phyloP scores from a whole-genome alignment of 2,797 vertebrate genomes.

The Lutjanus argentimaculatus region DNA sequence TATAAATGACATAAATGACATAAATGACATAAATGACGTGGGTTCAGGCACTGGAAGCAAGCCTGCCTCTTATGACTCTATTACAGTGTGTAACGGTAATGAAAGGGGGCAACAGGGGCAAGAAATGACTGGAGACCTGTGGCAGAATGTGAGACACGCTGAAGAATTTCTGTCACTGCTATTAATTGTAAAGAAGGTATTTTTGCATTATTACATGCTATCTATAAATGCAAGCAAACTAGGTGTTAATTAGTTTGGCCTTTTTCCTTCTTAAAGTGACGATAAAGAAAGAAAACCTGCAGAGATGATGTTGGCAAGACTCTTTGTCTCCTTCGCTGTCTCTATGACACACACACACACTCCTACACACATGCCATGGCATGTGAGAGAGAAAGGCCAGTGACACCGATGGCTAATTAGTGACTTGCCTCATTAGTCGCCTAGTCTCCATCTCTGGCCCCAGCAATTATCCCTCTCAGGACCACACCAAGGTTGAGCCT shows the following conservation, averaged over 20 bases:
- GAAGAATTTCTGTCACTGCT: not conserved
- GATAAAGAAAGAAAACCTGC: constrained; percentile 32
- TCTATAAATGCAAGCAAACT: constrained; percentile 14
- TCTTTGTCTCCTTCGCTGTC: constrained; percentile 14
- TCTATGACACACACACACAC: constrained; percentile 11
- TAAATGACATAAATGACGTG: not conserved
- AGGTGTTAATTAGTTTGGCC: not conserved
- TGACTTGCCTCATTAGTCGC: constrained; percentile 81
- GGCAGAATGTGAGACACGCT: not conserved
- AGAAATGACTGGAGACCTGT: constrained; percentile 12
- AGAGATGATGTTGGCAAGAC: constrained; percentile 29
- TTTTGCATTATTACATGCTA: constrained; percentile 1
- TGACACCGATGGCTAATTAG: constrained; percentile 83
- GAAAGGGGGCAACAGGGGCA: not conserved
- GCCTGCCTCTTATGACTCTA: not conserved
- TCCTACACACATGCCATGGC: constrained; percentile 23
- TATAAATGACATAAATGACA: too few species aligned
- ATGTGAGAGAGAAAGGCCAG: constrained; percentile 68
- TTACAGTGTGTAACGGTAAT: constrained; percentile 1
- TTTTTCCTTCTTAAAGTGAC: constrained; percentile 31
- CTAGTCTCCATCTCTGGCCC: constrained; percentile 71
- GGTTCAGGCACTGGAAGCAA: not conserved
- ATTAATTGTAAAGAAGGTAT: not conserved
- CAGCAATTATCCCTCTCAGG: constrained; percentile 74
- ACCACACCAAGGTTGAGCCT: constrained; percentile 65